A percentile compares a stretch with the other conserved stretches of the same genome.
These are phyloP conservation scores for Mus pahari DNA, from an alignment of 2,113 vertebrate genomes.

Conservation along the genomic window DNA sequence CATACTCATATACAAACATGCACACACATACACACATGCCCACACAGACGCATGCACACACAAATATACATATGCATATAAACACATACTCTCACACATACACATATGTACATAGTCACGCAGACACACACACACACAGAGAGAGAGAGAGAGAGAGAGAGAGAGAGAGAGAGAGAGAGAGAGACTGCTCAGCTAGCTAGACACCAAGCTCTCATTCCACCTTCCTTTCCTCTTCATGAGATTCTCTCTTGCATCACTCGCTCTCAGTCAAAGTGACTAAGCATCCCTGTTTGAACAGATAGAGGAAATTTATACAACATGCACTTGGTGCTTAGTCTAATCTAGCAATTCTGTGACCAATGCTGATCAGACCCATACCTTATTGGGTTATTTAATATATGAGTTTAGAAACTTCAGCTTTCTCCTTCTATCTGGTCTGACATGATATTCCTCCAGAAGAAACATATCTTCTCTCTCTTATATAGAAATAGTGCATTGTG, in stretches of 20 bases:
- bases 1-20: not conserved
- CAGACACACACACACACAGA: not conserved
- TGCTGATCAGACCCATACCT: not conserved
- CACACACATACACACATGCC: not conserved
- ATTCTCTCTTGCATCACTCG: slow-evolving; percentile 15
- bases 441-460: not conserved
- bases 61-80: not conserved
- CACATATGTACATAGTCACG: not conserved
- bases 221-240: slow-evolving; percentile 50
- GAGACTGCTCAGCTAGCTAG: not conserved
- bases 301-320: not conserved
- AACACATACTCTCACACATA: not conserved
- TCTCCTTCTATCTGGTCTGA: not conserved
- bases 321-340: not conserved
- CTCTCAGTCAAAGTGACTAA: slow-evolving; percentile 51
- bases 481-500: not conserved
- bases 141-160: not conserved
- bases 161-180: not conserved
- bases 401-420: not conserved
- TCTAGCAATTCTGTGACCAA: not conserved
- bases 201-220: slow-evolving; percentile 55
- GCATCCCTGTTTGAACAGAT: not conserved
- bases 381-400: not conserved
- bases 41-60: not conserved
- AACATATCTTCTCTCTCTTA: not conserved